These are phyloP conservation scores for Sula dactylatra DNA, from an alignment of 2,113 vertebrate genomes.

Conservation along the genomic window DNA sequence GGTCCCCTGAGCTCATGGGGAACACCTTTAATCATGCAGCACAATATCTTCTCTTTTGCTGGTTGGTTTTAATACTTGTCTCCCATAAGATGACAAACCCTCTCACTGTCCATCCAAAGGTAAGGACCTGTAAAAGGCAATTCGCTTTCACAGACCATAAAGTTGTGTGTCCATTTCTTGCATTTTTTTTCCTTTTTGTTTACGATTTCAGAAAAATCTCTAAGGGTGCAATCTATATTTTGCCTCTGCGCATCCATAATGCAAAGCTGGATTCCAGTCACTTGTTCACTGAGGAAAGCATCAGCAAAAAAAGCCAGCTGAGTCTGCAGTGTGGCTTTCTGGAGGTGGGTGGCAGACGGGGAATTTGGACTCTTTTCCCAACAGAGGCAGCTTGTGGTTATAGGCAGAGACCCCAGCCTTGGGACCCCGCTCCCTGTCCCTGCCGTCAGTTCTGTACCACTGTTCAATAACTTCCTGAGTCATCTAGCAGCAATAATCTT, in stretches of 20 bases:
- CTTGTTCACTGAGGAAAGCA: background rate
- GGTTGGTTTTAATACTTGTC: background rate
- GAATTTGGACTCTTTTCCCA: background rate
- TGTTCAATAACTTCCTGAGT: background rate
- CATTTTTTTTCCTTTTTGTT: constrained; percentile 44
- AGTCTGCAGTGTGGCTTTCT: background rate
- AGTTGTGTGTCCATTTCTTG: constrained; percentile 41
- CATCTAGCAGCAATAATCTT: background rate
- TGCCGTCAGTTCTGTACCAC: background rate
- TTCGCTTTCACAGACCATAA: constrained; percentile 68
- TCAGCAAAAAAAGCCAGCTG: background rate
- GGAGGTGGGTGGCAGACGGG: background rate
- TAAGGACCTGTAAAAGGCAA: constrained; percentile 39
- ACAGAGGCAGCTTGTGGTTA: background rate
- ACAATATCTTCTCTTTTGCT: background rate
- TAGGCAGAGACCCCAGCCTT: background rate
- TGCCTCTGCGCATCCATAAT: background rate
- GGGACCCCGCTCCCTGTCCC: background rate
- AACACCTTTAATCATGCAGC: background rate
- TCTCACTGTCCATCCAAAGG: constrained; percentile 36
- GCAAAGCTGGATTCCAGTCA: background rate
- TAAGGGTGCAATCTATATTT: constrained; percentile 10
- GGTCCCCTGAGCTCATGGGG: background rate
- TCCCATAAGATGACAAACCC: constrained; percentile 4
- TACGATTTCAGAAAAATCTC: constrained; percentile 47